A percentile compares a stretch with the other conserved stretches of the same genome.
phyloP scores from a whole-genome alignment of 2,888 invertebrate species.

The Rotaria magnacalcarata region DNA sequence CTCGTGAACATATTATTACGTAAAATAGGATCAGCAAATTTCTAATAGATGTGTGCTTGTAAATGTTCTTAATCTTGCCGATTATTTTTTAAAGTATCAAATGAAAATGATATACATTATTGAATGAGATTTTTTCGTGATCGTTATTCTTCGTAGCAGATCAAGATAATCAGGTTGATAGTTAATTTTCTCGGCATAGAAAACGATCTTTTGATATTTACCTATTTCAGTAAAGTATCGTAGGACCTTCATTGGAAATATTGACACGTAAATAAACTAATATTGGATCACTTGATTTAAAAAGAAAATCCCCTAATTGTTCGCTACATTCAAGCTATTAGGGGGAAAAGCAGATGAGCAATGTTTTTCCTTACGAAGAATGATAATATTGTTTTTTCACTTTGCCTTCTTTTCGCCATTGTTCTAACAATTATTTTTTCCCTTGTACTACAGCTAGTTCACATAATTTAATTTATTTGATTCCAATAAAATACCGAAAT shows the following conservation, averaged over 20 bases:
- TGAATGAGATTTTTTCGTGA: constrained; percentile 98
- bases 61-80: constrained; percentile 88
- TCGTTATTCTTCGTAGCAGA: constrained; percentile 88
- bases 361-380: background rate
- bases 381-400: background rate
- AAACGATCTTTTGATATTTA: constrained; percentile 96
- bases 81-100: constrained; percentile 95
- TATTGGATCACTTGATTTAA: constrained; percentile 91
- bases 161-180: constrained; percentile 96
- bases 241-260: constrained; percentile 90
- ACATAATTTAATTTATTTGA: constrained; percentile 94
- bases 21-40: constrained; percentile 96
- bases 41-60: constrained; percentile 90
- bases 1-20: constrained; percentile 96
- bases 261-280: constrained; percentile 93
- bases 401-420: constrained; percentile 90
- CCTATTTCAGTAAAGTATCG: constrained; percentile 99
- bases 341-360: background rate
- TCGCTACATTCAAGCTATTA: constrained; percentile 83
- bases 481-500: constrained; percentile 94
- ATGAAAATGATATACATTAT: constrained; percentile 92
- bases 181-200: constrained; percentile 95
- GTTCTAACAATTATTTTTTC: constrained; percentile 89
- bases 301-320: constrained; percentile 93
- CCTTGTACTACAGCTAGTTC: constrained; percentile 91